Evolutionary conservation across 2,113 vertebrate species (phyloP).

Genomic region (Sorex araneus): DNA sequence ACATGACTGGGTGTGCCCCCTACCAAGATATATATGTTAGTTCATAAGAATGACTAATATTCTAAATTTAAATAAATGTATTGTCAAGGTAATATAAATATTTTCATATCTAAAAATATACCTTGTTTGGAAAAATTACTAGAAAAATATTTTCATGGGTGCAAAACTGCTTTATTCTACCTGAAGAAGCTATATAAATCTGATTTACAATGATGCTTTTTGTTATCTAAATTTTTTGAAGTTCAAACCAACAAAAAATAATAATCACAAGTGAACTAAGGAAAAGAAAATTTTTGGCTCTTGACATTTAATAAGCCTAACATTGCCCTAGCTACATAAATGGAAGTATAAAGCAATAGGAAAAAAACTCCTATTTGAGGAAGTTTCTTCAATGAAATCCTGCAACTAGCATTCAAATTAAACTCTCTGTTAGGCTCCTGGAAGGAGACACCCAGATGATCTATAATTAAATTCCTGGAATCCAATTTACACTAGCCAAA

Average conservation of each 20-base stretch:
- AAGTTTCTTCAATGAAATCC: conserved; percentile 55
- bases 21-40: too few relatives aligned
- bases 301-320: conserved; percentile 44
- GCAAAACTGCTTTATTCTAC: neutral
- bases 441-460: conserved; percentile 62
- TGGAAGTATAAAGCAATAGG: neutral
- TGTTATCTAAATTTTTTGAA: neutral
- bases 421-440: conserved; percentile 47
- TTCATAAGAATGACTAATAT: neutral
- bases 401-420: conserved; percentile 63
- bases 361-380: neutral
- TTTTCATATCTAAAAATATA: too few relatives aligned
- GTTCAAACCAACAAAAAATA: neutral
- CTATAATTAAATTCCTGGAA: conserved; percentile 75
- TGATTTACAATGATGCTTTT: conserved; percentile 7
- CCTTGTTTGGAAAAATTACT: neutral
- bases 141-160: neutral
- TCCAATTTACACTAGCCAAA: conserved; percentile 52
- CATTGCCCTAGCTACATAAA: neutral
- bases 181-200: neutral
- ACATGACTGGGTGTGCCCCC: too few relatives aligned
- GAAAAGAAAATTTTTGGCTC: neutral
- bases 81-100: neutral
- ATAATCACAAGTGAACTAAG: neutral
- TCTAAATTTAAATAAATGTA: conserved; percentile 12